Evolutionary conservation across 2,113 vertebrate genomes (phyloP).

Genomic region (Corythornis vintsioides): DNA sequence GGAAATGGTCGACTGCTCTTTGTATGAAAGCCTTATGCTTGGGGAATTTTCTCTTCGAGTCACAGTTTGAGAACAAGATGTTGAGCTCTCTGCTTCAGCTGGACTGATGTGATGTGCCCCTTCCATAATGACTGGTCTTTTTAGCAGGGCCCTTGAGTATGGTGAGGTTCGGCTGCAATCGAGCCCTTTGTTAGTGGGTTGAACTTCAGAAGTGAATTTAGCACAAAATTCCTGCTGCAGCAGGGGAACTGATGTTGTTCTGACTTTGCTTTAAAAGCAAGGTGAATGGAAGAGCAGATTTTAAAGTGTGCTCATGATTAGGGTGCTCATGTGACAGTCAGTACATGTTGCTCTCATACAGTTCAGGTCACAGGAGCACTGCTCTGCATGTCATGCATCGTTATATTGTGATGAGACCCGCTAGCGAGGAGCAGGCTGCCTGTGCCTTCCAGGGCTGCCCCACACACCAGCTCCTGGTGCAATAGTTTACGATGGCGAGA

Average conservation of each 20-base stretch:
- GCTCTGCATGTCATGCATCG: rapidly evolving
- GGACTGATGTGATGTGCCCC: neutral
- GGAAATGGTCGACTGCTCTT: neutral
- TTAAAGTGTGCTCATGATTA: neutral
- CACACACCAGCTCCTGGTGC: rapidly evolving
- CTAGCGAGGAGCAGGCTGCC: neutral
- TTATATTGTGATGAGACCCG: neutral
- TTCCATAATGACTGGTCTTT: neutral
- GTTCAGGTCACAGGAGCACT: neutral
- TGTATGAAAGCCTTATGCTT: neutral
- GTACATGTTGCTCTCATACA: rapidly evolving
- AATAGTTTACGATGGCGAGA: neutral
- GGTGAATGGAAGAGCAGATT: neutral
- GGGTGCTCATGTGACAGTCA: neutral
- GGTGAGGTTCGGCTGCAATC: neutral
- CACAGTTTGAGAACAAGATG: neutral
- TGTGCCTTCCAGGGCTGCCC: neutral
- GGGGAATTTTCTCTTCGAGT: neutral
- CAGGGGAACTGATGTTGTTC: neutral
- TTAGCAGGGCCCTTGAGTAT: neutral
- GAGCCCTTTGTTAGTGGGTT: neutral
- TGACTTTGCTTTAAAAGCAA: neutral
- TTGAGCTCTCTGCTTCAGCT: neutral
- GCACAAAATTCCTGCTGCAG: neutral
- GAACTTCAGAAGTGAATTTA: neutral